Percentiles rank a stretch among this genome's conserved stretches.
Conservation (phyloP, 2,888 invertebrate genomes). For the Perdita meconis region DNA sequence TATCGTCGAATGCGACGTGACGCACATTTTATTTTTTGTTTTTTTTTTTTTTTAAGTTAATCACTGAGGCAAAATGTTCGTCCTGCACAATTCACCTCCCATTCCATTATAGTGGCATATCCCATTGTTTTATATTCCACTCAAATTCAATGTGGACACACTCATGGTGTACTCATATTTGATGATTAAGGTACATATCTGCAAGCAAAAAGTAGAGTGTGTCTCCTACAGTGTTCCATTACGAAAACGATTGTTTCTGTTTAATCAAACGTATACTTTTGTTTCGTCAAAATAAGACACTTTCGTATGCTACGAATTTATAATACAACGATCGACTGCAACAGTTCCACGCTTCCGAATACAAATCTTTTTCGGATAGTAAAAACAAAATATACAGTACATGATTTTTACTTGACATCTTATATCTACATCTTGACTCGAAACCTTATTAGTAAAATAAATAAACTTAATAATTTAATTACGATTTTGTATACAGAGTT, state of each 20-base stretch:
- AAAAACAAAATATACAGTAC: neutral
- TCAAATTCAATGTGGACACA: constrained; percentile 79
- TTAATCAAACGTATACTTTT: constrained; percentile 7
- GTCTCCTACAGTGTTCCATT: constrained; percentile 59
- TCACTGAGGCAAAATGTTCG: constrained; percentile 79
- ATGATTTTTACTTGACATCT: neutral
- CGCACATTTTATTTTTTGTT: too few relatives aligned
- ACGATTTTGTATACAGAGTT: too few relatives aligned
- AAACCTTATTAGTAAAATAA: too few relatives aligned
- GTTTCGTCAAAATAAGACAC: neutral
- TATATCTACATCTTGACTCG: neutral
- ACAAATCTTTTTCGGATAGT: neutral
- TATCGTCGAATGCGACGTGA: constrained; percentile 80
- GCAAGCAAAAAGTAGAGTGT: constrained; percentile 75
- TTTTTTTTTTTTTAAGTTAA: constrained; percentile 70
- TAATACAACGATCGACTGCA: neutral
- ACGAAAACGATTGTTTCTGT: constrained; percentile 11
- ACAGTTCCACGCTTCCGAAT: neutral
- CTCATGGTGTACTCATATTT: constrained; percentile 79
- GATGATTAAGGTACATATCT: constrained; percentile 82
- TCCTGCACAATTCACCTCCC: constrained; percentile 78
- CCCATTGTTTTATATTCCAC: constrained; percentile 76
- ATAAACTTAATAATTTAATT: too few relatives aligned
- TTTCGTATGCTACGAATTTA: neutral
- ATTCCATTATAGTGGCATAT: constrained; percentile 77